Evolutionary conservation across 1,140 invertebrate species (phyloP).

Genomic region (Brachionus koreanus): DNA sequence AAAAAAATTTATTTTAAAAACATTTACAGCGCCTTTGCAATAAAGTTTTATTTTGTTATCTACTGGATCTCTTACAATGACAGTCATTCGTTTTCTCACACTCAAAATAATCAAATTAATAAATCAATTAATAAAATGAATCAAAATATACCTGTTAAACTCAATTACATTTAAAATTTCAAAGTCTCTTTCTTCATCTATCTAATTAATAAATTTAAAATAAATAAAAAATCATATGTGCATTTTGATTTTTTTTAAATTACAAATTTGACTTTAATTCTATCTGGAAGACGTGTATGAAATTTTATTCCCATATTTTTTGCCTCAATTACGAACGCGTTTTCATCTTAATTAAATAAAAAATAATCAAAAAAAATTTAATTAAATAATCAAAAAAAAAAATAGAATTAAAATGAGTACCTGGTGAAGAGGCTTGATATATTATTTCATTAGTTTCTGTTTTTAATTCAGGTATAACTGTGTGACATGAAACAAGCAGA

Average conservation of each 20-base stretch:
- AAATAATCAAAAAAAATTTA: background rate
- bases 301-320: conserved; percentile 81
- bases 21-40: conserved; percentile 74
- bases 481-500: conserved; percentile 26
- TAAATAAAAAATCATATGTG: conserved; percentile 40
- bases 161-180: conserved; percentile 91
- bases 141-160: conserved; percentile 69
- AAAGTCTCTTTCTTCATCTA: conserved; percentile 67
- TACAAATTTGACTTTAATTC: conserved; percentile 26
- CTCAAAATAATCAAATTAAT: conserved; percentile 51
- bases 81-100: conserved; percentile 85
- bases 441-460: conserved; percentile 61
- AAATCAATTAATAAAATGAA: background rate
- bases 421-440: conserved; percentile 95
- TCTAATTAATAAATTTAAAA: conserved; percentile 51
- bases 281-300: conserved; percentile 65
- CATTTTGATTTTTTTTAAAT: background rate
- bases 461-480: conserved; percentile 39
- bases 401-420: background rate
- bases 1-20: conserved; percentile 63
- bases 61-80: conserved; percentile 75
- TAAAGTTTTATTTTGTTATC: conserved; percentile 70
- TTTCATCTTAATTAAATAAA: conserved; percentile 67
- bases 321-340: conserved; percentile 88
- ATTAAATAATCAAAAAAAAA: background rate